phyloP scores from a whole-genome alignment of 1,140 invertebrate genomes.

The Zophobas atratus region DNA sequence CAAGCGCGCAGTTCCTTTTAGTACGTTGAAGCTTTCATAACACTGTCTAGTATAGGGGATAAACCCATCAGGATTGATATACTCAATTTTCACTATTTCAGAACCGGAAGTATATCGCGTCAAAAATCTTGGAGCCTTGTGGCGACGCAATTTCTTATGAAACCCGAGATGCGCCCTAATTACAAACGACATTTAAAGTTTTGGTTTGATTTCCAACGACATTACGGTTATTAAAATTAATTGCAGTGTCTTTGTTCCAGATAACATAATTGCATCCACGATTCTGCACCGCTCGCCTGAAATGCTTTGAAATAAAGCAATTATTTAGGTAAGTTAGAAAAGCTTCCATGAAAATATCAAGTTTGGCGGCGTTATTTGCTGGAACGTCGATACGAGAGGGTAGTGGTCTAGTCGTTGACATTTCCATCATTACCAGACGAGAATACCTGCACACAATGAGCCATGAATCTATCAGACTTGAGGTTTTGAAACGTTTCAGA shows the following conservation, averaged over 20 bases:
- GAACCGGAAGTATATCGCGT: no score
- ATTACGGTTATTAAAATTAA: constrained; percentile 38
- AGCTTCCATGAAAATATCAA: constrained; percentile 10
- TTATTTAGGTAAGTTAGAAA: constrained; percentile 38
- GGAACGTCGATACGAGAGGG: constrained; percentile 4
- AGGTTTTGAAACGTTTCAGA: constrained; percentile 22
- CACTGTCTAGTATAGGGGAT: no score
- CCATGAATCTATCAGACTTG: constrained; percentile 42
- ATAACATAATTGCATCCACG: constrained; percentile 37
- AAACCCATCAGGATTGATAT: no score
- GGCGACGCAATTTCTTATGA: constrained; percentile 15
- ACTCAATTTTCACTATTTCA: no score
- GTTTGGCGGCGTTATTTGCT: constrained; percentile 8
- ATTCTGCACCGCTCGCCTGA: constrained; percentile 21
- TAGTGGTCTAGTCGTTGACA: constrained; percentile 26
- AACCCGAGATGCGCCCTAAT: constrained; percentile 14
- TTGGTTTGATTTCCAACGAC: constrained; percentile 31
- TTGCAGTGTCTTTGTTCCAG: constrained; percentile 36
- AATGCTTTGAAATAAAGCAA: constrained; percentile 30
- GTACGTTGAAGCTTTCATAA: no score
- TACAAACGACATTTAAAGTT: constrained; percentile 38
- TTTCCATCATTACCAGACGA: constrained; percentile 33
- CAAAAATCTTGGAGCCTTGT: no score
- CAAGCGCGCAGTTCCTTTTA: no score
- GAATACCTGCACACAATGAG: constrained; percentile 31